These are phyloP conservation scores for Zaprionus gabonicus DNA, from an alignment of 1,140 invertebrate genomes.

Conservation along the genomic window DNA sequence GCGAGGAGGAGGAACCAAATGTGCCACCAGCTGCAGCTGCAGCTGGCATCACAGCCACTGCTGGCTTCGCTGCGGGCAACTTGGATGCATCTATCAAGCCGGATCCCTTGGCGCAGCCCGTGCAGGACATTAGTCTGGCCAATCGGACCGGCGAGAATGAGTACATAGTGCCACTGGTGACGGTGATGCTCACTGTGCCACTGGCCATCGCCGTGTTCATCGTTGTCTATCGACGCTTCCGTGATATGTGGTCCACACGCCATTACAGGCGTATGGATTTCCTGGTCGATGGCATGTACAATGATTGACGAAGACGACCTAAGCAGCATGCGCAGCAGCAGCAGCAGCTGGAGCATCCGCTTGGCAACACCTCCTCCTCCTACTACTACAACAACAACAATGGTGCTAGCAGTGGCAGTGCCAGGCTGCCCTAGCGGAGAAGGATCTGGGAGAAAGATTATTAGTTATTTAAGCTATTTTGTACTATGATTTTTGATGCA, in stretches of 20 bases:
- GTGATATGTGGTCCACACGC: slow-evolving; percentile 87
- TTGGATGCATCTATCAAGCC: slow-evolving; percentile 3
- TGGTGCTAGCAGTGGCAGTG: background rate
- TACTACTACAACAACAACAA: background rate
- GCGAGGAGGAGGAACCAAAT: slow-evolving; percentile 27
- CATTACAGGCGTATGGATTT: slow-evolving; percentile 89
- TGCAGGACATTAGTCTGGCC: slow-evolving; percentile 65
- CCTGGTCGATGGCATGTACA: slow-evolving; percentile 89
- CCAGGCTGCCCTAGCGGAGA: slow-evolving; percentile 31
- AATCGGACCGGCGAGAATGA: slow-evolving; percentile 67
- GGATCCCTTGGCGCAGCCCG: slow-evolving; percentile 49
- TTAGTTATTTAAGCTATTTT: slow-evolving; percentile 58
- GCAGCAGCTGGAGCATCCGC: slow-evolving; percentile 10
- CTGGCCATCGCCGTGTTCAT: slow-evolving; percentile 85
- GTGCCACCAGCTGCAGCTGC: slow-evolving; percentile 17
- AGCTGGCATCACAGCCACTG: background rate
- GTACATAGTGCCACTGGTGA: slow-evolving; percentile 86
- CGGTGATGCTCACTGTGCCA: slow-evolving; percentile 85
- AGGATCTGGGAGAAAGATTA: slow-evolving; percentile 46
- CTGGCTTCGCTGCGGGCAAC: background rate
- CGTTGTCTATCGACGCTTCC: slow-evolving; percentile 86
- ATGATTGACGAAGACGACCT: slow-evolving; percentile 85
- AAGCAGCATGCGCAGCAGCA: slow-evolving; percentile 28
- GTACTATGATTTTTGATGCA: slow-evolving; percentile 42
- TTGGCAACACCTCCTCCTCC: background rate